Conservation (phyloP, 1,140 invertebrate species). For the Megathymus violae region DNA sequence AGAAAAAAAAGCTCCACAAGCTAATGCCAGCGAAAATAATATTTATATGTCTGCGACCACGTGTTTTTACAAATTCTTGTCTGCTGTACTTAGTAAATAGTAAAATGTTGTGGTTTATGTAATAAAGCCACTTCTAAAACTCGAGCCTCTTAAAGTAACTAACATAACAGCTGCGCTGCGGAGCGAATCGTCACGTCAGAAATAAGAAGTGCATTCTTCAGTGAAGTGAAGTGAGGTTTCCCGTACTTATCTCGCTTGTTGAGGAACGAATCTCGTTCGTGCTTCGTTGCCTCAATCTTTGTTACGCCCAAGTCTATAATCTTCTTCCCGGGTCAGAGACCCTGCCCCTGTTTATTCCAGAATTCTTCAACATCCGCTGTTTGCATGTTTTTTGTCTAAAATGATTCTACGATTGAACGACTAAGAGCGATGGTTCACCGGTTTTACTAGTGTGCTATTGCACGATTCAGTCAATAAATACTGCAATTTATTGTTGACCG, state of each 20-base stretch:
- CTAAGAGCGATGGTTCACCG: neutral
- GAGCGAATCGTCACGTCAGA: neutral
- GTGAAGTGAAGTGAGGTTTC: neutral
- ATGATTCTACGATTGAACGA: neutral
- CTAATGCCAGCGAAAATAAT: too few species aligned
- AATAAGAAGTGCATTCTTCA: neutral
- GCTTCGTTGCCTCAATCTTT: conserved; percentile 45
- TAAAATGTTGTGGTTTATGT: too few species aligned
- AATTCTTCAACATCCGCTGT: too few species aligned
- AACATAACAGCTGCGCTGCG: neutral
- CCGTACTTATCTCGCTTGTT: conserved; percentile 7
- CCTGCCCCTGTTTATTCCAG: conserved; percentile 17
- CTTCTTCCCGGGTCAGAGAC: conserved; percentile 22
- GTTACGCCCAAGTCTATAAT: too few species aligned
- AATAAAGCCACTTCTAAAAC: too few species aligned
- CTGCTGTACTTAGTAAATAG: too few species aligned
- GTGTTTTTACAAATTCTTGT: too few species aligned
- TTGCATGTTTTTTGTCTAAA: too few species aligned
- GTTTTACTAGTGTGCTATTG: conserved; percentile 4
- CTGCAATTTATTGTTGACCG: neutral
- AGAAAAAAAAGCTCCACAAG: too few species aligned
- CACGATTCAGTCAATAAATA: conserved; percentile 1
- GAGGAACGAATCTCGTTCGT: conserved; percentile 54
- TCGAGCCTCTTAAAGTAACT: too few species aligned
- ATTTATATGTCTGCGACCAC: too few species aligned